A percentile compares a stretch with the other conserved stretches of the same genome.
These are phyloP conservation scores for Chaetops frenatus DNA, from an alignment of 2,113 vertebrate genomes.

Conservation along the genomic window DNA sequence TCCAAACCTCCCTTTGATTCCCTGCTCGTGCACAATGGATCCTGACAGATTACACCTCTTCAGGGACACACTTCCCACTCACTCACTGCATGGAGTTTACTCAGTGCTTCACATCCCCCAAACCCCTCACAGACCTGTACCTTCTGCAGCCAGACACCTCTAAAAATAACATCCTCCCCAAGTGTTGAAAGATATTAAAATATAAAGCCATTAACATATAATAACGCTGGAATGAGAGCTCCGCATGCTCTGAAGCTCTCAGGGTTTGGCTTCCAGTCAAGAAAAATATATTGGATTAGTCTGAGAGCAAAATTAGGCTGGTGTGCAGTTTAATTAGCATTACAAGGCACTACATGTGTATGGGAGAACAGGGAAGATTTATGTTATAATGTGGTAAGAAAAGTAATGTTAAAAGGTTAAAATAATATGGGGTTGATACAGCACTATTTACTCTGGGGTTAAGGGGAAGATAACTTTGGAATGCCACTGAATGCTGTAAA, in stretches of 20 bases:
- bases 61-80: neutral
- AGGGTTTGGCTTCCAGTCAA: conserved; percentile 51
- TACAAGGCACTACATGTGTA: conserved; percentile 59
- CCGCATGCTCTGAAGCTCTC: neutral
- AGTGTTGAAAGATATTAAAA: conserved; percentile 50
- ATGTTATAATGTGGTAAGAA: neutral
- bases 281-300: conserved; percentile 48
- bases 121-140: neutral
- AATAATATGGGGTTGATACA: neutral
- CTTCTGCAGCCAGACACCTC: conserved; percentile 36
- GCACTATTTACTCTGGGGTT: neutral
- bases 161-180: conserved; percentile 11
- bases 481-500: neutral
- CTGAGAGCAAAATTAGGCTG: conserved; percentile 28
- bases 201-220: conserved; percentile 32
- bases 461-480: neutral
- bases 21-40: neutral
- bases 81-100: rapidly evolving
- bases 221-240: neutral
- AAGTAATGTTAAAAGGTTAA: conserved; percentile 31
- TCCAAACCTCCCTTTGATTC: neutral
- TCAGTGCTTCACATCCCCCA: neutral
- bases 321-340: conserved; percentile 51
- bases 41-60: neutral
- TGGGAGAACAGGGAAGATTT: conserved; percentile 37